Conservation (phyloP, 30 jellyfish, hydroid and myxozoan species). For the Aurelia sp. region DNA sequence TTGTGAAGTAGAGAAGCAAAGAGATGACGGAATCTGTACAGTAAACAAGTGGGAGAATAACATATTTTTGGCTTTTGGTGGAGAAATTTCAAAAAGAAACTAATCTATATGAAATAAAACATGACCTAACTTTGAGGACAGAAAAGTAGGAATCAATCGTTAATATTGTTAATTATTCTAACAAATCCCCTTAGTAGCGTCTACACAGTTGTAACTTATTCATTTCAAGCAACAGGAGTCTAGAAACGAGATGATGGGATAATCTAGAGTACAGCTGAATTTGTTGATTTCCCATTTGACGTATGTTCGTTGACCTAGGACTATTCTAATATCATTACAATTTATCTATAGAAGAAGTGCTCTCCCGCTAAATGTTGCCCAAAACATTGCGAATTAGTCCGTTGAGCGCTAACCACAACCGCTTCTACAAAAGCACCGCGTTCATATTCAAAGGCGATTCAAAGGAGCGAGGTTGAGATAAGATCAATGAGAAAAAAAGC, state of each 20-base stretch:
- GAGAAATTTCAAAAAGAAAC: too few relatives aligned
- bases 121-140: slow-evolving; percentile 48
- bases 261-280: slow-evolving; percentile 55
- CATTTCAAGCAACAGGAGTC: slow-evolving; percentile 53
- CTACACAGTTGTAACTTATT: slow-evolving; percentile 46
- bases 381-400: slow-evolving; percentile 51
- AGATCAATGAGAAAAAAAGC: slow-evolving; percentile 60
- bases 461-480: slow-evolving; percentile 43
- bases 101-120: neutral
- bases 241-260: slow-evolving; percentile 67
- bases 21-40: too few relatives aligned
- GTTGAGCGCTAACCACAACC: slow-evolving; percentile 59
- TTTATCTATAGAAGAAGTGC: slow-evolving; percentile 39
- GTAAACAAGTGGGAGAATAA: too few relatives aligned
- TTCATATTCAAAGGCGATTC: slow-evolving; percentile 32
- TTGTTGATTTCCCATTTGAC: slow-evolving; percentile 5
- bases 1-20: too few relatives aligned
- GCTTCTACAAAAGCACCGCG: slow-evolving; percentile 57
- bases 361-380: slow-evolving; percentile 73
- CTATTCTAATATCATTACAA: slow-evolving; percentile 59
- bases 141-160: slow-evolving; percentile 23
- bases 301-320: slow-evolving; percentile 53
- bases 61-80: too few relatives aligned
- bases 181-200: slow-evolving; percentile 68
- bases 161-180: slow-evolving; percentile 65